Percentiles rank a stretch among this genome's conserved stretches.
phyloP scores from a whole-genome alignment of 2,888 invertebrate species.

The Eremobia ochroleuca region DNA sequence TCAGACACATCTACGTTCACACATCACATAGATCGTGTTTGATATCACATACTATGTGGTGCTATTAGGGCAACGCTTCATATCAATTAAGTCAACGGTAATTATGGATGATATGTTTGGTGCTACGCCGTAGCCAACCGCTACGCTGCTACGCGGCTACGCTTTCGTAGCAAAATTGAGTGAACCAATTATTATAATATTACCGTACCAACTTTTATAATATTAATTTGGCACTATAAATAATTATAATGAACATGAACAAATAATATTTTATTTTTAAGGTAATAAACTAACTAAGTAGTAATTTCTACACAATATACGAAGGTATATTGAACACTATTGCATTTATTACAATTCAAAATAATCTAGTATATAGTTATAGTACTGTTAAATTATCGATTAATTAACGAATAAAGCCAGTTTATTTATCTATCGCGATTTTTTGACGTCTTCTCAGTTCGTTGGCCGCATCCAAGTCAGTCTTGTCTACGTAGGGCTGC shows the following conservation, averaged over 20 bases:
- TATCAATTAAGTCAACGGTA: conserved; percentile 9
- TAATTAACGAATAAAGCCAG: no score
- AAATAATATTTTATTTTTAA: not conserved
- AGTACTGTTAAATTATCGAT: no score
- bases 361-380: no score
- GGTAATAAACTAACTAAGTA: no score
- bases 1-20: conserved; percentile 66
- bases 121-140: conserved; percentile 39
- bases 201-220: not conserved
- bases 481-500: no score
- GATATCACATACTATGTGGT: conserved; percentile 33
- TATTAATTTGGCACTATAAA: not conserved
- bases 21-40: conserved; percentile 51
- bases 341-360: no score
- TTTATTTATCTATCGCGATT: no score
- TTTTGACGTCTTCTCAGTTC: no score
- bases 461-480: no score
- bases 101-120: not conserved
- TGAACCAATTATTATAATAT: not conserved
- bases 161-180: conserved; percentile 19
- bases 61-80: not conserved
- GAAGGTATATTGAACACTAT: no score
- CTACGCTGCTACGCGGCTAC: conserved; percentile 34
- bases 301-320: no score
- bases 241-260: not conserved